Base-by-base conservation (phyloP, 2,113 vertebrate species). In the Oryzias javanicus region DNA sequence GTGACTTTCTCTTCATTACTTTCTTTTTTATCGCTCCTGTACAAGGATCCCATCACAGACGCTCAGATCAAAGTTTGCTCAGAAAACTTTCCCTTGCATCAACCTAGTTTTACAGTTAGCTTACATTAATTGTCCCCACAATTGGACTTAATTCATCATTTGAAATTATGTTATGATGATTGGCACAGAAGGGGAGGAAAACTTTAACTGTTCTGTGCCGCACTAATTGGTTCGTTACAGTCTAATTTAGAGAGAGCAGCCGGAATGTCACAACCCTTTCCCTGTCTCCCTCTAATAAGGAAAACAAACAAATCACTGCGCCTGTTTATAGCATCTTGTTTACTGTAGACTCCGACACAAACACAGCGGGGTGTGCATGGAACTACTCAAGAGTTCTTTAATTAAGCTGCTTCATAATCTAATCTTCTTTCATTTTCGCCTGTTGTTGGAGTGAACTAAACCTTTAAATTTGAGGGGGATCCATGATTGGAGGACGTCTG, bases 81-180 rank as follows among this genome's bases (percentile, higher is more conserved):
- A 35, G 35, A 35, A 35, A 35, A 35, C 35, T 35, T 35, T 3
- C 35, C 35, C 35, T 12, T 12, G 35, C 14, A 0, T 2, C 55
- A 56, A 54, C 7, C 35, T 52, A 53, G 16, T 70, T 71, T 79
- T 52, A 65, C 41, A 49, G 58, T 79, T 79, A 74, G 70, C 66
- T 68, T 63, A 35, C 63, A 78, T 75, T 85, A 74, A 80, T 83
- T 84, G 69, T 73, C 78, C 73, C n/a, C 74, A 79, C 35, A 89
- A 86, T 89, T 80, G 72, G 72, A 52, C 82, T 83, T 89, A 73
- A 89, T 88, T 81, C 85, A 79, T 86, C 69, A 76, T 60, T 60
- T 61, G 72, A 74, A 85, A 90, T 84, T 58, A 44, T 60, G 55
- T 89, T 79, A 89, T 79, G 79, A 82, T 89, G 89, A 91, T 88